Evolutionary conservation across 2,888 invertebrate species (phyloP).

Genomic region (Tenthredo distinguenda): DNA sequence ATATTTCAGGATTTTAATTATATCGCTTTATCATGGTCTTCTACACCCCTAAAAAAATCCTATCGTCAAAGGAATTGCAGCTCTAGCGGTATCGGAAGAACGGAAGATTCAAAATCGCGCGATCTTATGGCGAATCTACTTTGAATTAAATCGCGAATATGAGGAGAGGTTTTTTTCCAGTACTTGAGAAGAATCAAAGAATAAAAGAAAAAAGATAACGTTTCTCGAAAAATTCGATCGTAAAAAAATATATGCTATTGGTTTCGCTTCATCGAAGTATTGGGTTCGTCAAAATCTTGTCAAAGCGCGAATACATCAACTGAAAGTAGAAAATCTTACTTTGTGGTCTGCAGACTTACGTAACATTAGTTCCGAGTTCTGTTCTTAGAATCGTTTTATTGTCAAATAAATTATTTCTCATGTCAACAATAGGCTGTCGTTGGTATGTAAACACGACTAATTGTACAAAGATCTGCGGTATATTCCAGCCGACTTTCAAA

Average conservation of each 20-base stretch:
- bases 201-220: background rate
- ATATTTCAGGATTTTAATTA: slow-evolving; percentile 1
- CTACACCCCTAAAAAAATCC: background rate
- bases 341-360: background rate
- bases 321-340: background rate
- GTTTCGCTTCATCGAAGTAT: background rate
- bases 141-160: background rate
- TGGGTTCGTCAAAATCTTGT: background rate
- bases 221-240: background rate
- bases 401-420: slow-evolving; percentile 44
- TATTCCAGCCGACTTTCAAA: background rate
- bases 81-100: background rate
- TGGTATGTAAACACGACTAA: slow-evolving; percentile 34
- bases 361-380: slow-evolving; percentile 1
- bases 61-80: background rate
- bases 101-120: background rate
- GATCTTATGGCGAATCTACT: background rate
- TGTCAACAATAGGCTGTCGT: slow-evolving; percentile 37
- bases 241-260: background rate
- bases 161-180: background rate
- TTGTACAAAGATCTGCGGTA: slow-evolving; percentile 22
- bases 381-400: slow-evolving; percentile 46
- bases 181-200: background rate
- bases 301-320: background rate
- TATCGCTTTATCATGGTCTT: background rate